Conservation (phyloP, 2,797 vertebrate genomes). For the Xenopus petersii region DNA sequence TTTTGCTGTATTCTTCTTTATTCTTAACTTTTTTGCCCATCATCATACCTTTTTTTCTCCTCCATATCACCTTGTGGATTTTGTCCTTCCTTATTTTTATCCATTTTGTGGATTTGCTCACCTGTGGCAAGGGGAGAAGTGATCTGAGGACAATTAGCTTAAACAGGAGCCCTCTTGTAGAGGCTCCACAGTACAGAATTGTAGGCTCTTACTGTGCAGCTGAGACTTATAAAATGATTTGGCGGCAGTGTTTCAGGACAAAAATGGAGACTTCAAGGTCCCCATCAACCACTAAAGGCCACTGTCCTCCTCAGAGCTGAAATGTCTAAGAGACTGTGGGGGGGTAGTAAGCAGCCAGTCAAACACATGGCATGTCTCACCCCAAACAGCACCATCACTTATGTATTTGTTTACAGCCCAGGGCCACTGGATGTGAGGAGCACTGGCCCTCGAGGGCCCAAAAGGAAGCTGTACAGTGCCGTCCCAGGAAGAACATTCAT, state of each 20-base stretch:
- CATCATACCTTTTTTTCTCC: too few relatives aligned
- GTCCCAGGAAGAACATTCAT: conserved; percentile 95
- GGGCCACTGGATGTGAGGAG: conserved; percentile 76
- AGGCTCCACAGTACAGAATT: neutral
- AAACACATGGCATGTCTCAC: conserved; percentile 60
- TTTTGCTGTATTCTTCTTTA: neutral
- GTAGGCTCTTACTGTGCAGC: conserved; percentile 16
- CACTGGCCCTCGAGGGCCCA: conserved; percentile 78
- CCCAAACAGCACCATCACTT: conserved; percentile 90
- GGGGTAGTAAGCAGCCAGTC: conserved; percentile 28
- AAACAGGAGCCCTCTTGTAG: conserved; percentile 2
- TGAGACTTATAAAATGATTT: conserved; percentile 62
- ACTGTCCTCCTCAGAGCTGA: conserved; percentile 42
- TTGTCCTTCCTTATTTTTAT: neutral
- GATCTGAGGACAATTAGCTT: conserved; percentile 54
- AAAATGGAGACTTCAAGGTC: conserved; percentile 19
- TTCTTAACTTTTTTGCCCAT: too few relatives aligned
- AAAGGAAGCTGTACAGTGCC: conserved; percentile 95
- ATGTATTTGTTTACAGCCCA: conserved; percentile 98
- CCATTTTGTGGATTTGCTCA: conserved; percentile 1
- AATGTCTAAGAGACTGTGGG: conserved; percentile 32
- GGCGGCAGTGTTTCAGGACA: conserved; percentile 43
- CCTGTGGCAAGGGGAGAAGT: conserved; percentile 48
- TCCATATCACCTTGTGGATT: too few relatives aligned
- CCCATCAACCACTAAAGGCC: conserved; percentile 39